Base-by-base conservation (phyloP, 30 jellyfish, hydroid and myxozoan species). In the Clytia hemisphaerica region DNA sequence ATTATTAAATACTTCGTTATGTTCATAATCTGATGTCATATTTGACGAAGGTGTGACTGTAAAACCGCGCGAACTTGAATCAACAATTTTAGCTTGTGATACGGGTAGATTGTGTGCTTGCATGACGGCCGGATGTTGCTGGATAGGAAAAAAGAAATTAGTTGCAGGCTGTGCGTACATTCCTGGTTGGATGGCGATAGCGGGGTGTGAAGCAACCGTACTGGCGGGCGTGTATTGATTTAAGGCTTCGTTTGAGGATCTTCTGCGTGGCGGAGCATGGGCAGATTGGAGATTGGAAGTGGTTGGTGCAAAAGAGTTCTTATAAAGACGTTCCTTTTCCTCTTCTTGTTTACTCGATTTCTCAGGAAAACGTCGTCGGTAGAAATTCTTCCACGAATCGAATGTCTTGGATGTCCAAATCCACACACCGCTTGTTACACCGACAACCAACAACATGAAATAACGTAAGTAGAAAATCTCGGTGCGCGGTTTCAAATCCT, bases 381-480 rank as follows among this genome's bases (percentile, higher is more conserved):
- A 85, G 58, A 59, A 85, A 42, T 50, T 78, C 35, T 47, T 62
- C 95, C 95, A 85, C 6, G 95, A 85, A 48, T 59, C 73, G 49
- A 85, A 50, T 32, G 95, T 85, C 40, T 85, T 85, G 15, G 95
- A 77, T 26, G 95, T 76, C 95, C 95, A 85, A 37, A 85, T 85
- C 95, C 95, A 85, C 34, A 83, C 90, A 45, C 95, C 95, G 19
- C 93, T 76, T 37, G 95, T 85, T 59, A 85, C 93, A 29, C 95
- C 95, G 40, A 85, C 95, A 4, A 78, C 95, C 12, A 85, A 66
- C 47, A 85, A 54, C 95, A 85, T 85, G 81, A 85, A 85, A 61
- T 85, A 72, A 79, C 80, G 82, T 84, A 85, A 47, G 75, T 62
- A 85, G 22, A 78, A 36, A 15, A 85, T 71, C 5, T 86, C 93